These are phyloP conservation scores for Erythrocercus mccallii DNA, from an alignment of 2,113 vertebrate species.

Conservation along the genomic window DNA sequence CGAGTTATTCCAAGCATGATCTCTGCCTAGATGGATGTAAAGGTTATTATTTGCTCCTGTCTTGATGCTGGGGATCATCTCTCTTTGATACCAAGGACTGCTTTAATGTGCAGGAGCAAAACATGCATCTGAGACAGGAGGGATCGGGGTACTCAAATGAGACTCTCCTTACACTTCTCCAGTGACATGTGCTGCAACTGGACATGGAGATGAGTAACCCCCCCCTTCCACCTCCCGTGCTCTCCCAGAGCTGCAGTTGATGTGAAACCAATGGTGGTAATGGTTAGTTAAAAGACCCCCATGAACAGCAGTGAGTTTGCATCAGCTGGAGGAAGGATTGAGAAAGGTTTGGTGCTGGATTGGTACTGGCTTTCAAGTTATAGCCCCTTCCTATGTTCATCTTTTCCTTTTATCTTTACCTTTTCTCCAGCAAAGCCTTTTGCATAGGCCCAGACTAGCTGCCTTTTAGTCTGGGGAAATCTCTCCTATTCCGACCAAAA, in stretches of 20 bases:
- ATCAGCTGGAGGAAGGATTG: background rate
- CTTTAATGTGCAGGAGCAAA: background rate
- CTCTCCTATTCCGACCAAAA: background rate
- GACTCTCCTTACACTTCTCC: background rate
- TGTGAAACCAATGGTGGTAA: background rate
- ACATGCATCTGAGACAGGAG: fast-evolving
- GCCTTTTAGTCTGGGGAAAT: background rate
- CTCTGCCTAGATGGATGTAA: background rate
- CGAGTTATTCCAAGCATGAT: background rate
- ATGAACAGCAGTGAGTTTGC: background rate
- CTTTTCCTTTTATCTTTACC: background rate
- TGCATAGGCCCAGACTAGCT: background rate
- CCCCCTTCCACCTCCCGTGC: fast-evolving
- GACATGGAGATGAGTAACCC: fast-evolving
- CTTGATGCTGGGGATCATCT: background rate
- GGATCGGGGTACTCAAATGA: background rate
- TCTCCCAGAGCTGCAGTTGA: background rate
- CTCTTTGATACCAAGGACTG: background rate
- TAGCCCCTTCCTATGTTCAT: background rate
- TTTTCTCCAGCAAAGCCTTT: background rate
- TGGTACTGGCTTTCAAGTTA: background rate
- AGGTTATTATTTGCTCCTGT: background rate
- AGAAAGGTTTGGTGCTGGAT: background rate
- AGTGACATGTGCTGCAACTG: background rate
- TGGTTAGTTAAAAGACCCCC: background rate